phyloP scores from a whole-genome alignment of 2,797 vertebrate genomes.

The Nannoperca obscura region DNA sequence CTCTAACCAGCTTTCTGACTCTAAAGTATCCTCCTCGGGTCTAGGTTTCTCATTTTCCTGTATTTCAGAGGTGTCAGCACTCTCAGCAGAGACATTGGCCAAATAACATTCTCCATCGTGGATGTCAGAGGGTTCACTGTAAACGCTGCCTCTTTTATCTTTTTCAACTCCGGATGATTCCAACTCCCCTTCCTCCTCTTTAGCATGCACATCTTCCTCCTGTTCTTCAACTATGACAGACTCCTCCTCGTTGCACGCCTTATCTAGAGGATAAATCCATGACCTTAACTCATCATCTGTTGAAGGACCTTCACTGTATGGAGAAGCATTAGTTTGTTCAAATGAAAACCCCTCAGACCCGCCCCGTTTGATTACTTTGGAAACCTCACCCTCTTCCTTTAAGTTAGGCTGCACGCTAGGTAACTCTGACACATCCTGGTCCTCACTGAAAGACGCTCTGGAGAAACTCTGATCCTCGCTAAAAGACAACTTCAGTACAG shows the following conservation, averaged over 20 bases:
- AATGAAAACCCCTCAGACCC: constrained; percentile 8
- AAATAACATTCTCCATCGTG: neutral
- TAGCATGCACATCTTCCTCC: neutral
- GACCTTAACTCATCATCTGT: constrained; percentile 69
- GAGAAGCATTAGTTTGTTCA: constrained; percentile 39
- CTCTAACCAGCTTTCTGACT: constrained; percentile 3
- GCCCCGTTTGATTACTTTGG: neutral
- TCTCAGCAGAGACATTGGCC: constrained; percentile 8
- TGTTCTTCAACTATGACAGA: neutral
- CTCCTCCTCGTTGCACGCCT: neutral
- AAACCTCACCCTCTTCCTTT: neutral
- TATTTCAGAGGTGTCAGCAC: constrained; percentile 3
- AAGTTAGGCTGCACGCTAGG: neutral
- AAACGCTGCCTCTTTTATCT: neutral
- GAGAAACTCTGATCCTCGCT: constrained; percentile 47
- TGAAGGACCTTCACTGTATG: constrained; percentile 60
- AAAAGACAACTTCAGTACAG: constrained; percentile 54
- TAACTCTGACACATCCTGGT: constrained; percentile 33
- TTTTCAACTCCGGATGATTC: neutral
- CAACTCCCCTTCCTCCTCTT: neutral
- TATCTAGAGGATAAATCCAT: constrained; percentile 70
- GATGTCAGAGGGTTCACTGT: constrained; percentile 9
- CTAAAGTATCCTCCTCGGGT: neutral
- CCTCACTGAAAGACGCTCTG: neutral
- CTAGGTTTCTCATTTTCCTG: neutral